Conservation (phyloP, 2,888 invertebrate species). For the Drosophila hamatofila region DNA sequence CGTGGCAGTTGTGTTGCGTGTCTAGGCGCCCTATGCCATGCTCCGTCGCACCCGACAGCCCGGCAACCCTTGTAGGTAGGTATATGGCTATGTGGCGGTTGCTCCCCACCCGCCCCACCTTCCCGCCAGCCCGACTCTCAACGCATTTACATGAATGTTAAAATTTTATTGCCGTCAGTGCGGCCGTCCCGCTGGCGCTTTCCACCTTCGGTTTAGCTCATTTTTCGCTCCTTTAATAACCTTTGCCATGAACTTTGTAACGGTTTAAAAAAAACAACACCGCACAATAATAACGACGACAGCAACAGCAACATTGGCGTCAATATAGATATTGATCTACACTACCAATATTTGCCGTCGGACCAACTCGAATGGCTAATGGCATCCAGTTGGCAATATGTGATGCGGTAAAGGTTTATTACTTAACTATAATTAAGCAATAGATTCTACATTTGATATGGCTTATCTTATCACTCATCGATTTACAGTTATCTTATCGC, state of each 20-base stretch:
- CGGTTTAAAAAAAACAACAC: conserved; percentile 3
- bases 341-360: background rate
- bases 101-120: background rate
- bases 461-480: conserved; percentile 12
- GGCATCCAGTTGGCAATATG: background rate
- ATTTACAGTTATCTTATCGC: conserved; percentile 6
- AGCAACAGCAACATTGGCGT: background rate
- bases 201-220: background rate
- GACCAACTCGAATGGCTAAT: background rate
- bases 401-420: background rate
- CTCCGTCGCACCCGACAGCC: conserved; percentile 26
- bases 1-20: conserved; percentile 25
- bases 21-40: conserved; percentile 37
- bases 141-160: conserved; percentile 34
- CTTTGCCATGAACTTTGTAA: conserved; percentile 43
- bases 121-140: background rate
- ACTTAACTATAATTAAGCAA: background rate
- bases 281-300: background rate
- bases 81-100: background rate
- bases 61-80: conserved; percentile 1
- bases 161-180: conserved; percentile 30
- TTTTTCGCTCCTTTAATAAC: conserved; percentile 28
- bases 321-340: conserved; percentile 27
- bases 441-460: background rate
- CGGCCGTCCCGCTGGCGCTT: conserved; percentile 3